Evolutionary conservation across 2,888 invertebrate genomes (phyloP), one percentile per base, ranked within the genome.

Genomic region (Diplazon laetatorius): DNA sequence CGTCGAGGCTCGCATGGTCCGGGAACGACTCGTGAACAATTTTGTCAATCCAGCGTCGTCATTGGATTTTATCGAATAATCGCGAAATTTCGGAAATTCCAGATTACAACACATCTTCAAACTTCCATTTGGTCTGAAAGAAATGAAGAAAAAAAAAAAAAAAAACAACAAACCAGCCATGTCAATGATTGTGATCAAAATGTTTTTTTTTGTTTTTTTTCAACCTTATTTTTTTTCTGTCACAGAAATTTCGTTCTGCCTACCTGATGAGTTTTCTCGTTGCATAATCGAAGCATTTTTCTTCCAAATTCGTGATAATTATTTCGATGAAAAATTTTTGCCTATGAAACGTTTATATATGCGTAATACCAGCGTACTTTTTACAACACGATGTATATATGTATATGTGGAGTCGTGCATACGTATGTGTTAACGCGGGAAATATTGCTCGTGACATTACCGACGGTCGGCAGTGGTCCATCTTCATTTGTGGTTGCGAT

Each of bases 301-400:
- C 16, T 55, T 8, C 16, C 14, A 35, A 30, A 30, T 14, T 30
- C 30, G 10, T 25, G 30, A 30, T 25, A 35, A 25, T 35, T 55
- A 9, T 55, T 30, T 30, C 30, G 16, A 55, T 16, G 55, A 30
- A 6, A 30, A 55, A 30, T 30, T 55, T 55, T 35, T 14, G 30
- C 30, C 55, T 35, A 55, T 55, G 25, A 35, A 16, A 16, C 9
- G 30, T 35, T 55, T 35, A 35, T 55, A 25, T 55, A 35, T 55
- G 55, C 30, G 55, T 55, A 55, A 55, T 55, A 30, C 30, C 30
- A 55, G 55, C 52, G 30, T 52, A 55, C 55, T 55, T 30, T 30
- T 55, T 30, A 30, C 30, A 55, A 30, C n/a, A 16, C 16, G 14
- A 30, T 35, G 25, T 18, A 18, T 48, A 16, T 55, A 55, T 55